A percentile compares a stretch with the other conserved stretches of the same genome.
Conservation (phyloP, 2,888 invertebrate species). For the Ptychoptera contaminata region DNA sequence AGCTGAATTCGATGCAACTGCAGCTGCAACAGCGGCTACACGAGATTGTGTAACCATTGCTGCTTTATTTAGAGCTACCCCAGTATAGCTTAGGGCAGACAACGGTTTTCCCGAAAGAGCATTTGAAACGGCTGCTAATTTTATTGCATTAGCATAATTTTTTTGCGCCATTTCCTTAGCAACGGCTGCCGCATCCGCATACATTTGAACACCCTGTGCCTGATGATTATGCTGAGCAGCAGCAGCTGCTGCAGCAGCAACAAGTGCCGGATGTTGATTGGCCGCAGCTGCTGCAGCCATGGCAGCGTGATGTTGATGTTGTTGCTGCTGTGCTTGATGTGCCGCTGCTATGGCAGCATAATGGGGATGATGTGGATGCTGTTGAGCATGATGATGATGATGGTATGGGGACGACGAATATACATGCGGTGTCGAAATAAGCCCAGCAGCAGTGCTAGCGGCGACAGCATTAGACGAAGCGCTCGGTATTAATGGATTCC, state of each 20-base stretch:
- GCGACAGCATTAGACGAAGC: background rate
- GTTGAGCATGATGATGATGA: conserved; percentile 23
- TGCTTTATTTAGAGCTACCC: conserved; percentile 49
- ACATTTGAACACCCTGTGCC: conserved; percentile 30
- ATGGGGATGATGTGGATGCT: conserved; percentile 6
- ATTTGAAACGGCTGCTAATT: conserved; percentile 36
- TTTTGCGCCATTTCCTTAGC: conserved; percentile 74
- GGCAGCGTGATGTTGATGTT: conserved; percentile 15
- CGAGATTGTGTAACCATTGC: conserved; percentile 13
- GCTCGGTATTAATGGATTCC: no score
- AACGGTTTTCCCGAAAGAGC: conserved; percentile 32
- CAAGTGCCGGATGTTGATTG: conserved; percentile 13
- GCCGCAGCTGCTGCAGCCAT: conserved; percentile 20
- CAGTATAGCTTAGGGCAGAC: conserved; percentile 50
- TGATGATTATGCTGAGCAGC: conserved; percentile 10
- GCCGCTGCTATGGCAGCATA: conserved; percentile 2
- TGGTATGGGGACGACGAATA: conserved; percentile 17
- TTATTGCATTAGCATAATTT: conserved; percentile 62
- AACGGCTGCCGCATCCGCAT: conserved; percentile 44
- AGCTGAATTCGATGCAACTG: conserved; percentile 8
- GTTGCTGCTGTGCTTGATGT: background rate
- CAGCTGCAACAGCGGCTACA: conserved; percentile 14
- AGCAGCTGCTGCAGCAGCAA: conserved; percentile 17
- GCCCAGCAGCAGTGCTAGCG: background rate
- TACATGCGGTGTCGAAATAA: conserved; percentile 16